Conservation (phyloP, 2,888 invertebrate genomes). For the Melinaea menophilus region DNA sequence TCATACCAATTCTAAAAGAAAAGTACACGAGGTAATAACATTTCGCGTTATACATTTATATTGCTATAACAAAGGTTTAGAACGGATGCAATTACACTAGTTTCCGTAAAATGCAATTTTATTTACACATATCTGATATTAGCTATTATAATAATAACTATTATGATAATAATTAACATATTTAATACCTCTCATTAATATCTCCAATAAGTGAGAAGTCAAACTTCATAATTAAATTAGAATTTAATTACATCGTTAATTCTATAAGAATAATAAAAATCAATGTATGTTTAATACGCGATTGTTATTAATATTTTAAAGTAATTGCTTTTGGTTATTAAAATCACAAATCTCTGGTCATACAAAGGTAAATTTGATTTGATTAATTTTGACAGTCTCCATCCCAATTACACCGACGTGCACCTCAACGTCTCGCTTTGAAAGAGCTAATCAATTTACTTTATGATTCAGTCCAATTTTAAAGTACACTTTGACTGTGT, state of each 20-base stretch:
- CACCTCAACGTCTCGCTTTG: constrained; percentile 32
- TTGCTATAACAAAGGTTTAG: constrained; percentile 41
- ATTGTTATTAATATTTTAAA: too few species aligned
- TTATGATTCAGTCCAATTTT: constrained; percentile 30
- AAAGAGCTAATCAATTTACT: constrained; percentile 37
- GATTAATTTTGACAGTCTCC: constrained; percentile 24
- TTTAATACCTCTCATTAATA: too few species aligned
- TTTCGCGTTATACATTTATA: constrained; percentile 12
- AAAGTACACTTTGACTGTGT: constrained; percentile 25
- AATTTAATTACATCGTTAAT: too few species aligned
- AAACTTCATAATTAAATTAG: too few species aligned
- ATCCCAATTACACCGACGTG: constrained; percentile 33
- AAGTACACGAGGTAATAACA: constrained; percentile 8
- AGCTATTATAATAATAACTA: constrained; percentile 10
- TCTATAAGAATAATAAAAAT: neutral
- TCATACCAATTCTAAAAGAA: too few species aligned
- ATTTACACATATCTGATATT: constrained; percentile 15
- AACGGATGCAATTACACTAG: constrained; percentile 59
- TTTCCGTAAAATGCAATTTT: constrained; percentile 22
- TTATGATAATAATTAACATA: neutral
- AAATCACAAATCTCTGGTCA: constrained; percentile 6
- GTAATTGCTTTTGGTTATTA: too few species aligned
- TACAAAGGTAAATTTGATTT: constrained; percentile 24
- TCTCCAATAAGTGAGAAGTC: too few species aligned
- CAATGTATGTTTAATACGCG: too few species aligned